Conservation (phyloP, 2,113 vertebrate genomes). For the Sceloporus undulatus region DNA sequence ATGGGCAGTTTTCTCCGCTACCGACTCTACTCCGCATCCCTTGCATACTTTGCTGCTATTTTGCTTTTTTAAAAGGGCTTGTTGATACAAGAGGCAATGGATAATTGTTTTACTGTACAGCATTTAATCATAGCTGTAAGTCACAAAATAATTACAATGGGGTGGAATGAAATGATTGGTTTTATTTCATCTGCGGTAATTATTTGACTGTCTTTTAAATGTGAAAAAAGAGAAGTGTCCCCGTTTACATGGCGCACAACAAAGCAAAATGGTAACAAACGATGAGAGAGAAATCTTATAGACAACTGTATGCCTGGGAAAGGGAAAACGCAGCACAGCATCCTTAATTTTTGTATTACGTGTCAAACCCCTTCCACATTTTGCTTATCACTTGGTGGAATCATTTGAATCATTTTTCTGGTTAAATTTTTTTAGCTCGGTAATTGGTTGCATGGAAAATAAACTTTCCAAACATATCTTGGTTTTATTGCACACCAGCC, state of each 20-base stretch:
- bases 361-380: too few relatives aligned
- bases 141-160: conserved; percentile 3
- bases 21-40: background rate
- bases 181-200: background rate
- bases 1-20: background rate
- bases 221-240: background rate
- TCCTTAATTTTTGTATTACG: too few relatives aligned
- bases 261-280: background rate
- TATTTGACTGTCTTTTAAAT: background rate
- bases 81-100: background rate
- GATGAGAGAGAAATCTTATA: background rate
- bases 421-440: too few relatives aligned
- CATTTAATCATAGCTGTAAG: background rate
- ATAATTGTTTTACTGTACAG: background rate
- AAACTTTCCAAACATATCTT: too few relatives aligned
- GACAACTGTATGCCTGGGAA: too few relatives aligned
- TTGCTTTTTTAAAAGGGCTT: too few relatives aligned
- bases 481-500: too few relatives aligned
- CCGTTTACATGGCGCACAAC: too few relatives aligned
- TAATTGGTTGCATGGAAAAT: too few relatives aligned
- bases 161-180: background rate
- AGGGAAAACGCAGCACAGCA: too few relatives aligned
- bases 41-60: background rate
- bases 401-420: too few relatives aligned
- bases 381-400: too few relatives aligned